phyloP scores from a whole-genome alignment of 2,888 invertebrate species.

The Ectemnius lituratus region DNA sequence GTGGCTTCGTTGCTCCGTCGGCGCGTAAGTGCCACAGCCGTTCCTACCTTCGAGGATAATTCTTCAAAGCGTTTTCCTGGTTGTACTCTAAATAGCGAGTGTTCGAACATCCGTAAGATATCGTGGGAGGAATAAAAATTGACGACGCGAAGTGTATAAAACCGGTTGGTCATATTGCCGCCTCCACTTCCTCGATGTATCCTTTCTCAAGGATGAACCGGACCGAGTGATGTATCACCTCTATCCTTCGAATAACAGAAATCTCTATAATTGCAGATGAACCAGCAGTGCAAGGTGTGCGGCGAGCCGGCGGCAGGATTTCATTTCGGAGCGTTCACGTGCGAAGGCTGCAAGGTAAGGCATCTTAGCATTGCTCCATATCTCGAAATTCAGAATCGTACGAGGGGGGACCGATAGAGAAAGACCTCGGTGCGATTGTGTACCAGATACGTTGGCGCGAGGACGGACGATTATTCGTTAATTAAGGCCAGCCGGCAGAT shows the following conservation, averaged over 20 bases:
- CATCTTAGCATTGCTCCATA: constrained; percentile 12
- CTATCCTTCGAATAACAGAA: constrained; percentile 52
- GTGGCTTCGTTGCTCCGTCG: no score
- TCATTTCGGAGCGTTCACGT: constrained; percentile 76
- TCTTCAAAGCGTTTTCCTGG: constrained; percentile 43
- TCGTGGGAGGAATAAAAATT: constrained; percentile 63
- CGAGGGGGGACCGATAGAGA: no score
- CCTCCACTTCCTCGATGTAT: constrained; percentile 26
- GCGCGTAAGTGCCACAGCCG: not conserved
- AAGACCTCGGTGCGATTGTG: not conserved
- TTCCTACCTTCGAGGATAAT: not conserved
- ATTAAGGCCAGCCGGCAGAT: constrained; percentile 17
- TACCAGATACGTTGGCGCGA: constrained; percentile 10
- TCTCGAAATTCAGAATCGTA: no score
- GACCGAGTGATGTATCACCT: constrained; percentile 43
- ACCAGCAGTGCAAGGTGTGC: constrained; percentile 77
- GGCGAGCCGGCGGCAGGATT: constrained; percentile 76
- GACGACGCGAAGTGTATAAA: constrained; percentile 50
- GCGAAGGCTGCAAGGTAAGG: constrained; percentile 77
- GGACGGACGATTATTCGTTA: constrained; percentile 19
- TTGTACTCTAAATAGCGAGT: constrained; percentile 47
- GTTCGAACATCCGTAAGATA: constrained; percentile 54
- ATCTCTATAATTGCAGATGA: constrained; percentile 73
- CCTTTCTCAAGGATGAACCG: constrained; percentile 53
- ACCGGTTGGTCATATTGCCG: constrained; percentile 53